Conservation (phyloP, 2,113 vertebrate genomes). For the Lamprotornis superbus region DNA sequence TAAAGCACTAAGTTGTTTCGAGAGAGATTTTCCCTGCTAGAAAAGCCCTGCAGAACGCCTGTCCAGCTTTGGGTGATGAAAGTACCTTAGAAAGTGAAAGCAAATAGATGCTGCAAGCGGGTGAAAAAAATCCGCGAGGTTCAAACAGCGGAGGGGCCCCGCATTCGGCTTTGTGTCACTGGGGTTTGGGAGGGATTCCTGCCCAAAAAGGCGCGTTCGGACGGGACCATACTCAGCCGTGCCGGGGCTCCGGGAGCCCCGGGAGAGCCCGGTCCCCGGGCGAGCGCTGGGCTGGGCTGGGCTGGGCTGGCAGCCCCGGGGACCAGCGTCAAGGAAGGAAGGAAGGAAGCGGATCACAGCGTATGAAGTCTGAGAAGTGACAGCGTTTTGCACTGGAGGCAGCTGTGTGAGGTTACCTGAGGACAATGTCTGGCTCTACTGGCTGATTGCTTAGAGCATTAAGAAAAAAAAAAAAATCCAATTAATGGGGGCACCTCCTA, state of each 20-base stretch:
- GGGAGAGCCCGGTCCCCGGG: background rate
- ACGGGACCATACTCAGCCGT: background rate
- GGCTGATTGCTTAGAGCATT: conserved; percentile 33
- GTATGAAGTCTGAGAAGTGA: conserved; percentile 43
- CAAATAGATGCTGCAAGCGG: background rate
- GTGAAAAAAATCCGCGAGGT: no score
- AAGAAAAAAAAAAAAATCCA: background rate
- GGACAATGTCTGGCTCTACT: conserved; percentile 58
- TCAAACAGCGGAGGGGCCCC: background rate
- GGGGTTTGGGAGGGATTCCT: background rate
- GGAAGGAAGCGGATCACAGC: conserved; percentile 1
- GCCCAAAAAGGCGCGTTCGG: fast-evolving
- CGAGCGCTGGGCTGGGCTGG: background rate
- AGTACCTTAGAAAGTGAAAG: background rate
- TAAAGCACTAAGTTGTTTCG: background rate
- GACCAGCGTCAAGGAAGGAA: background rate
- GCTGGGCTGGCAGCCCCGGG: background rate
- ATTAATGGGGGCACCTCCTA: conserved; percentile 47
- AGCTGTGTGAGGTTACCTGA: conserved; percentile 63
- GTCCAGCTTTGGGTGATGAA: background rate
- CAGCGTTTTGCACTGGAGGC: conserved; percentile 50
- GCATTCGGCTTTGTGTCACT: fast-evolving
- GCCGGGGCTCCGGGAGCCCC: background rate
- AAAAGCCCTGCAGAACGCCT: background rate
- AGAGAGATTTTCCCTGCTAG: background rate